Percentiles rank a stretch among this genome's conserved stretches.
Conservation (phyloP, 35 echinoderm and acorn worm species). For the Apostichopus californicus region DNA sequence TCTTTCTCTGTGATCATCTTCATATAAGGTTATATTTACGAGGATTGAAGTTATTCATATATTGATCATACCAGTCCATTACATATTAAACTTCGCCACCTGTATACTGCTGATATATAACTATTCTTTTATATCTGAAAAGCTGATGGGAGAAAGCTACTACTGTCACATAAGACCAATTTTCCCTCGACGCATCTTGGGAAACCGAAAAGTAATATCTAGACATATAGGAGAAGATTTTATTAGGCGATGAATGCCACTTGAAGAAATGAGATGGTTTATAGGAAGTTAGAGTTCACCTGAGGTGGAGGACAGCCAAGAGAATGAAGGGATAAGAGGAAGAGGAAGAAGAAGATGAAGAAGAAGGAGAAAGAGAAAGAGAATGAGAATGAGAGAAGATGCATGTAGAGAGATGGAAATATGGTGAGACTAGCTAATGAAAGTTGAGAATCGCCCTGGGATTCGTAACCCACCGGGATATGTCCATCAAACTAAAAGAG, state of each 20-base stretch:
- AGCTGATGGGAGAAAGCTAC: background rate
- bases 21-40: background rate
- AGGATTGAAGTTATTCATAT: background rate
- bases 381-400: background rate
- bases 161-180: background rate
- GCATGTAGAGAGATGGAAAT: background rate
- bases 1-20: background rate
- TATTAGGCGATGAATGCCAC: slow-evolving; percentile 11
- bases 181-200: background rate
- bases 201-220: background rate
- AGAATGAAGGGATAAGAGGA: too few species aligned
- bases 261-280: slow-evolving; percentile 12
- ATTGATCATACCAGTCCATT: slow-evolving; percentile 14
- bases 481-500: background rate
- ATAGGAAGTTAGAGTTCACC: slow-evolving; percentile 7
- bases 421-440: background rate
- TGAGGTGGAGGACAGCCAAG: background rate
- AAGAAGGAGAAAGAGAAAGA: background rate
- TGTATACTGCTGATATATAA: background rate
- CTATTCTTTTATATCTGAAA: background rate
- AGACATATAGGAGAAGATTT: slow-evolving; percentile 3
- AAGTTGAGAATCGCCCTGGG: background rate
- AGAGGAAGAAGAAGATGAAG: background rate
- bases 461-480: background rate
- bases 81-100: slow-evolving; percentile 8